Evolutionary conservation across 2,113 vertebrate species (phyloP).

Genomic region (Corythaeola cristata): DNA sequence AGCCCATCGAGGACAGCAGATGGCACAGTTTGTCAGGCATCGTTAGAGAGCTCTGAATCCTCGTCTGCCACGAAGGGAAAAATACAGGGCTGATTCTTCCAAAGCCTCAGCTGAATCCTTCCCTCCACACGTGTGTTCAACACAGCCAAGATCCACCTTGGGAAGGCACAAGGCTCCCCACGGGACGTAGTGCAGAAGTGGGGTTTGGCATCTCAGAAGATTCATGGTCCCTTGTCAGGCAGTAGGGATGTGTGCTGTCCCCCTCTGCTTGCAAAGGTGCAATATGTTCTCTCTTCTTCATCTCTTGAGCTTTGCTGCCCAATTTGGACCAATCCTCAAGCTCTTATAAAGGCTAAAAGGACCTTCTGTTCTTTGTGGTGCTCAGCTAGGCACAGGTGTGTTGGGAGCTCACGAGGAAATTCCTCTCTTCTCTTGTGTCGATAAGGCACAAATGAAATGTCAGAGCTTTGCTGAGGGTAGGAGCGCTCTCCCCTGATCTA

Average conservation of each 20-base stretch:
- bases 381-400: not conserved
- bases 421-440: not conserved
- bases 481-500: not conserved
- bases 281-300: not conserved
- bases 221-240: not conserved
- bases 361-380: not conserved
- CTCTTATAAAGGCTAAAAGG: not conserved
- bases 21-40: not conserved
- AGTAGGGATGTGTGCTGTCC: not conserved
- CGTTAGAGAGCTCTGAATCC: not conserved
- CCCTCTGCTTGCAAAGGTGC: not conserved
- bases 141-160: not conserved
- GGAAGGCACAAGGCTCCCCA: not conserved
- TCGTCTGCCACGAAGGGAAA: not conserved
- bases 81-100: not conserved
- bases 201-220: not conserved
- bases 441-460: not conserved
- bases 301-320: not conserved
- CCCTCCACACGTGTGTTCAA: not conserved
- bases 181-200: not conserved
- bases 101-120: not conserved
- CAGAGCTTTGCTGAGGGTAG: not conserved
- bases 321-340: not conserved
- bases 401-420: not conserved
- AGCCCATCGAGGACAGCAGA: slow-evolving; percentile 17